Percentiles rank a stretch among this genome's conserved stretches.
These are phyloP conservation scores for Cerceris ruficornis DNA, from an alignment of 2,888 invertebrate genomes.

Conservation along the genomic window DNA sequence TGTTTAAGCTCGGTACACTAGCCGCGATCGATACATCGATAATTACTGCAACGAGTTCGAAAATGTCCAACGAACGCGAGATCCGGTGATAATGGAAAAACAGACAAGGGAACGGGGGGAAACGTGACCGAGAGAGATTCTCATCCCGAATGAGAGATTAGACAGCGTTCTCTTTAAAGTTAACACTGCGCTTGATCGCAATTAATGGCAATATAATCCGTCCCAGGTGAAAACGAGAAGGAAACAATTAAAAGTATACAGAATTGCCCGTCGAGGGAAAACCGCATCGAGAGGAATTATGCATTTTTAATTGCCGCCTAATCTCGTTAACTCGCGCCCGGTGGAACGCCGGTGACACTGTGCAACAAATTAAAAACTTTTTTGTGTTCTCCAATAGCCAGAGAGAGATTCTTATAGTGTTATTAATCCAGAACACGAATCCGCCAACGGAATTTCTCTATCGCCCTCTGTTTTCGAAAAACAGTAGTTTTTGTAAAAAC, in stretches of 20 bases:
- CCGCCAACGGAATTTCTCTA: too few species aligned
- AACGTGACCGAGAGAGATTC: neutral
- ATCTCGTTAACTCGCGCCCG: too few species aligned
- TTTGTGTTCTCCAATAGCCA: too few species aligned
- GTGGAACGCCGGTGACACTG: too few species aligned
- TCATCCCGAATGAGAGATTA: neutral
- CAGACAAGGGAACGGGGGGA: neutral
- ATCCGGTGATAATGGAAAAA: conserved; percentile 43
- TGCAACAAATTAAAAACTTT: too few species aligned
- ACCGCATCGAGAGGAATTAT: too few species aligned
- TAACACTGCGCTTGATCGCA: neutral
- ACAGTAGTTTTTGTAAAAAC: too few species aligned
- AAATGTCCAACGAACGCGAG: conserved; percentile 12
- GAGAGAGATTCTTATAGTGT: too few species aligned
- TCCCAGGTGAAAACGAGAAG: neutral
- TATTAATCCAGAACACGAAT: too few species aligned
- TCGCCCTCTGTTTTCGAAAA: too few species aligned
- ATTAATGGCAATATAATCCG: neutral
- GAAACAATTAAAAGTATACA: neutral
- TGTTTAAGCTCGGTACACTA: conserved; percentile 43
- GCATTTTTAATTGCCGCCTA: too few species aligned
- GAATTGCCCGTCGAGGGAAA: neutral
- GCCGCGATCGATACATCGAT: conserved; percentile 52
- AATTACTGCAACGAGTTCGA: conserved; percentile 49
- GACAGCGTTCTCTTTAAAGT: neutral